Base-by-base conservation (phyloP, 2,888 invertebrate species). In the Dolichomitus sp. region DNA sequence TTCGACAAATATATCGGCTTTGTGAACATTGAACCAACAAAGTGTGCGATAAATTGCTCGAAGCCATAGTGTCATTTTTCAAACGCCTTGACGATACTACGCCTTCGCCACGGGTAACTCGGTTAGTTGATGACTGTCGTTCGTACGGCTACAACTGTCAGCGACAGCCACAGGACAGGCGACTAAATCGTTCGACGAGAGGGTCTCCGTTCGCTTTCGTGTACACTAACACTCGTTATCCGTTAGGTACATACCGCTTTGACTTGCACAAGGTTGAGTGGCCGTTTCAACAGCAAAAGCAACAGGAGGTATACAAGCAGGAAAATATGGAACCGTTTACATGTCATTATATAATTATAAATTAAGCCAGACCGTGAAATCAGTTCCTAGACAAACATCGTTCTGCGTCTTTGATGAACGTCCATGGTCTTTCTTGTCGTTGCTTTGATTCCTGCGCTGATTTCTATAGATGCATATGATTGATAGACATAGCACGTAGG, bases 311-410 rank as follows among this genome's bases (percentile, higher is more conserved):
- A 27, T 33, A n/a, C 33, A 11, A 42, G 37, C 72, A 40, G 50
- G 45, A 77, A 75, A 78, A 82, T 61, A 23, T 50, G 54, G 19
- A 80, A 76, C 45, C 72, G 69, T 80, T 80, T 77, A 76, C 66
- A 23, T 19, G 83, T 57, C 59, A 80, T 83, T 80, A 77, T 63
- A 61, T 37, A 77, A 83, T 80, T 80, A 80, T 69, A 69, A 80
- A 83, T 83, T 63, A 77, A 73, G 42, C 48, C 42, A 40, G 57
- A 80, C 66, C 79, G 72, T 73, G 68, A 73, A 83, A 80, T 73
- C 42, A 69, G 61, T 83, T 63, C 61, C 48, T 73, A 40, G 83
- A 61, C 80, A 80, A 83, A 76, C 70, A 80, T 42, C 66, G 17
- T 52, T 33, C 52, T 69, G 66, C 66, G 72, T 73, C 68, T 75